Evolutionary conservation across 1,140 invertebrate species (phyloP), one percentile per base, ranked within the genome.

Genomic region (Palaemon carinicauda): DNA sequence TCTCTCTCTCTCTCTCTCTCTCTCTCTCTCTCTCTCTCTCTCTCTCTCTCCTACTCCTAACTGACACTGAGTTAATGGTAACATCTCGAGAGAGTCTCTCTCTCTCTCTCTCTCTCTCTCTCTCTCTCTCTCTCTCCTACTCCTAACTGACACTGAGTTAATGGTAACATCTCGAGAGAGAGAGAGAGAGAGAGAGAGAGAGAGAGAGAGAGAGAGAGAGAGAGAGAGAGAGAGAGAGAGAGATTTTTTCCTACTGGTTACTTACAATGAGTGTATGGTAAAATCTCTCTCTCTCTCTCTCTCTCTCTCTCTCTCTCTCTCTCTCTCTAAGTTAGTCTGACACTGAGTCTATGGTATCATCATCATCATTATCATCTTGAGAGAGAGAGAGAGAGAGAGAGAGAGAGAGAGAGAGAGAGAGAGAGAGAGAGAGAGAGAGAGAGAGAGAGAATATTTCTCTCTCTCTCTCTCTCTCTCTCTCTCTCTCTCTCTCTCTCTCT

Each of bases 141-240:
- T 21, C 19, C 19, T 19, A 73, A 27, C 19, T 19, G 29, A 27
- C 19, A 27, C 19, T 19, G 29, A 27, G 29, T 19, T 24, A 31
- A 73, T 21, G 31, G 19, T 21, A 27, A 73, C 19, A 73, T 19
- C 19, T 19, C 19, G 69, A 73, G 69, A 73, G 69, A 73, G 69
- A 73, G 69, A 73, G 69, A 73, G 69, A 73, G 69, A 73, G 69
- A 73, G 69, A 73, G 69, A 73, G 69, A 73, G 69, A 73, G 69
- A 73, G 69, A 73, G 69, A 73, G 69, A 73, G 69, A 73, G 69
- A 54, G 52, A 54, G 52, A 54, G 52, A 54, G 52, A 54, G 52
- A 54, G 52, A 54, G 52, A 54, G 52, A 54, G 52, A 54, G n/a
- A n/a, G n/a, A n/a, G n/a, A n/a, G n/a, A n/a, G n/a, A n/a, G n/a